These are phyloP conservation scores for Dorcus hopei DNA, from an alignment of 2,888 invertebrate genomes.

Conservation along the genomic window DNA sequence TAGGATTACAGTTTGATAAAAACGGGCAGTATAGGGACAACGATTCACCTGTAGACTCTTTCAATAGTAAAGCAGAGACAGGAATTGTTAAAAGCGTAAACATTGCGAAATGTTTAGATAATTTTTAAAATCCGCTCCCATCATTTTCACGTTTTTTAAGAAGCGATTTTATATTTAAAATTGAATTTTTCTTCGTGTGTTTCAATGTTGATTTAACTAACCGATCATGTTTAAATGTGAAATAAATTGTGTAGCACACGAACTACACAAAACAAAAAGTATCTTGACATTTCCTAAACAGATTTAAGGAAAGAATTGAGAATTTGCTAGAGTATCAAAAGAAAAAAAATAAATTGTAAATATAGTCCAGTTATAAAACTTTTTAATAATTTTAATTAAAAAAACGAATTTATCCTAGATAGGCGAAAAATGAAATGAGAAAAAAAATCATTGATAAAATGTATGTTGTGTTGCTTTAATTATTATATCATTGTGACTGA, in stretches of 20 bases:
- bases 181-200: too few relatives aligned
- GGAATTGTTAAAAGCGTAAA: neutral
- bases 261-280: neutral
- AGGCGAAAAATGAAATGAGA: conserved; percentile 40
- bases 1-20: conserved; percentile 4
- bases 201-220: too few relatives aligned
- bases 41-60: conserved; percentile 20
- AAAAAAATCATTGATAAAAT: conserved; percentile 41
- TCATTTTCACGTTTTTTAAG: too few relatives aligned
- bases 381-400: conserved; percentile 50
- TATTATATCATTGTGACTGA: conserved; percentile 48
- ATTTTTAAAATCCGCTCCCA: neutral
- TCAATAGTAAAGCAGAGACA: conserved; percentile 8
- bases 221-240: neutral
- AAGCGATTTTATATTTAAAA: too few relatives aligned
- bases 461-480: conserved; percentile 52
- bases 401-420: conserved; percentile 54
- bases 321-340: neutral
- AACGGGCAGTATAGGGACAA: conserved; percentile 20
- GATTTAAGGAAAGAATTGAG: neutral
- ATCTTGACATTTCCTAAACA: neutral
- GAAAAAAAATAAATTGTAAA: conserved; percentile 44
- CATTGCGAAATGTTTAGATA: neutral
- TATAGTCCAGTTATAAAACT: conserved; percentile 53
- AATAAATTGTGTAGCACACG: conserved; percentile 8